These are phyloP conservation scores for Plebejus melissa DNA, from an alignment of 2,888 invertebrate genomes.

Conservation along the genomic window DNA sequence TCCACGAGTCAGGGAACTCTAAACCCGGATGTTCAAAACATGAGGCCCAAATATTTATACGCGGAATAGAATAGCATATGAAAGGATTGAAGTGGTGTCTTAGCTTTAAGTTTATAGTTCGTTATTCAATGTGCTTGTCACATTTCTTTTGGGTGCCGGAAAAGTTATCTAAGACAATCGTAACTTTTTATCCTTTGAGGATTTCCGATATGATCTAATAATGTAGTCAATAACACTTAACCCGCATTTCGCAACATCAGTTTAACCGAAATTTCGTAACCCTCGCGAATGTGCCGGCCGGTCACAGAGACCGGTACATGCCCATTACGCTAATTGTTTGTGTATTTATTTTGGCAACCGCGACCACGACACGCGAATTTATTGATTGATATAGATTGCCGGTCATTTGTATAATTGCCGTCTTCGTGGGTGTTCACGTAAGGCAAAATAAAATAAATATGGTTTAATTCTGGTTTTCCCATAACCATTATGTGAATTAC, in stretches of 20 bases:
- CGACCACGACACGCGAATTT: neutral
- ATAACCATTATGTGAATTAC: neutral
- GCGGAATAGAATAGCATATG: neutral
- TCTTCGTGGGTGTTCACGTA: constrained; percentile 1
- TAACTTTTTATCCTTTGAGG: neutral
- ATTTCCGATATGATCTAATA: neutral
- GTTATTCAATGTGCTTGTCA: neutral
- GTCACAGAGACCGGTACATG: neutral
- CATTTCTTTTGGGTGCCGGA: neutral
- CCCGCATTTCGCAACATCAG: neutral
- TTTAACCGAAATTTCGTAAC: neutral
- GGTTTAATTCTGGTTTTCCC: neutral
- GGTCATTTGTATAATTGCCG: neutral
- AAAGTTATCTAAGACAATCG: neutral
- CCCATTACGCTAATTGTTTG: neutral
- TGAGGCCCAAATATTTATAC: neutral
- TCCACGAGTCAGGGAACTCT: neutral
- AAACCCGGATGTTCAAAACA: neutral
- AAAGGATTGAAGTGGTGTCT: neutral
- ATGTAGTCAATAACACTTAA: neutral
- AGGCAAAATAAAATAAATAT: neutral
- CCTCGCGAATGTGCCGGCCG: neutral
- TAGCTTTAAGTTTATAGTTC: neutral
- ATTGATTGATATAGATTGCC: constrained; percentile 8
- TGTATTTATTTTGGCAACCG: constrained; percentile 5